phyloP scores from a whole-genome alignment of 2,888 invertebrate species.

The Amblyteles armatorius region DNA sequence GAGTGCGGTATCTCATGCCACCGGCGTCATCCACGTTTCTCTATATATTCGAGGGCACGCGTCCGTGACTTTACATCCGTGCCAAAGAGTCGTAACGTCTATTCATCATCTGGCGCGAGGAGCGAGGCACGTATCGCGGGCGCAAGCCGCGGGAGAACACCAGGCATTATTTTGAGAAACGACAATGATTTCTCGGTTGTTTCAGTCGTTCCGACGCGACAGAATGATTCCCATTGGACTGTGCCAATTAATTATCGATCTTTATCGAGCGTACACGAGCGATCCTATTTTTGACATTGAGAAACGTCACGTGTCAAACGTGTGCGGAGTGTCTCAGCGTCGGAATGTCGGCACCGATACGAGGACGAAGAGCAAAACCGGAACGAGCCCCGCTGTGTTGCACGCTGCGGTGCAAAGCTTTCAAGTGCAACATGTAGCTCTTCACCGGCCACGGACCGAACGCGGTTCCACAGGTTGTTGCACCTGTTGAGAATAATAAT shows the following conservation, averaged over 20 bases:
- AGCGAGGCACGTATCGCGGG: slow-evolving; percentile 7
- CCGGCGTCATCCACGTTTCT: slow-evolving; percentile 23
- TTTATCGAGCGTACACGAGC: neutral
- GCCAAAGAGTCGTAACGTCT: slow-evolving; percentile 54
- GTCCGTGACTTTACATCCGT: slow-evolving; percentile 46
- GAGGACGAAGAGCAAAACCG: slow-evolving; percentile 7
- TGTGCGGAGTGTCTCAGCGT: neutral
- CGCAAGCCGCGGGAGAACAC: neutral
- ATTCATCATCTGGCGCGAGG: slow-evolving; percentile 50
- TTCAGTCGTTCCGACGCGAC: neutral
- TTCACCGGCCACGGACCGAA: neutral
- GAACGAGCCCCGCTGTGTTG: slow-evolving; percentile 17
- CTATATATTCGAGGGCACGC: slow-evolving; percentile 44
- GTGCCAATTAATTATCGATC: slow-evolving; percentile 44
- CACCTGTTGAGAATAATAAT: slow-evolving; percentile 62
- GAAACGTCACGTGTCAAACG: neutral
- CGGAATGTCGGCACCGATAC: too few species aligned
- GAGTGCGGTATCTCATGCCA: neutral
- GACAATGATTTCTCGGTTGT: neutral
- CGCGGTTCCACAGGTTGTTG: slow-evolving; percentile 59
- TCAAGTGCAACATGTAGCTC: neutral
- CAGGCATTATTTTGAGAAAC: slow-evolving; percentile 48
- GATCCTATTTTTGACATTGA: slow-evolving; percentile 39
- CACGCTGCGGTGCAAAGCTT: slow-evolving; percentile 16
- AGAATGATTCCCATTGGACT: slow-evolving; percentile 2